Evolutionary conservation across 2,797 vertebrate genomes (phyloP), one percentile per base, ranked within the genome.

Genomic region (Antennarius maculatus): DNA sequence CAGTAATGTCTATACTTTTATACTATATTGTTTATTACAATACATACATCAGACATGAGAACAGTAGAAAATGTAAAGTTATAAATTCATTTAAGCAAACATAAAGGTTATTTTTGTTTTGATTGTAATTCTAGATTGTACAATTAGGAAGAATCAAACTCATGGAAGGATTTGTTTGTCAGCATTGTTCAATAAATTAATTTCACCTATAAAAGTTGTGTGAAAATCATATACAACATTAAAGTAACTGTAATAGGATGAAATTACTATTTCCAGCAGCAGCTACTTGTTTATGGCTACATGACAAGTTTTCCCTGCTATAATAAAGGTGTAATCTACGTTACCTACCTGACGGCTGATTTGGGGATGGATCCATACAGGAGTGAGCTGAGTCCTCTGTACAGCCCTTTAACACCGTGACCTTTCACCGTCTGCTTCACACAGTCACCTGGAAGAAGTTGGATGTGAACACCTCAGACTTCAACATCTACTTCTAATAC

Each of bases 281-380:
- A 37, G 16, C 23, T 58, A 39, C 10, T 39, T 34, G 5, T 10
- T 39, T 39, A 39, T 39, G 37, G 7, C 9, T 10, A 5, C 10
- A 39, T 39, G 9, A 8, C 6, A 8, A 39, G 37, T 39, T 39
- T 39, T 39, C 7, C 37, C 37, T 8, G 9, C 37, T 39, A 39
- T 39, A 39, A 10, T 10, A 39, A 9, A 34, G 31, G 31, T 23
- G 23, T 23, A 34, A 34, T 34, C 5, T 8, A 34, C 31, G 31
- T 12, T 2, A 66, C 82, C 78, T 82, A 96, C 97, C 97, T 96
- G 84, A 96, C 96, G 0, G 96, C 97, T 13, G 97, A 95, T 88
- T 99, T 99, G 9, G 97, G 97, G 67, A 99, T 97, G 82, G 97
- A 99, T 58, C 97, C 96, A 0, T 98, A 98, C 28, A 98, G 69